Conservation (phyloP, 2,113 vertebrate species). For the Thermophis baileyi region DNA sequence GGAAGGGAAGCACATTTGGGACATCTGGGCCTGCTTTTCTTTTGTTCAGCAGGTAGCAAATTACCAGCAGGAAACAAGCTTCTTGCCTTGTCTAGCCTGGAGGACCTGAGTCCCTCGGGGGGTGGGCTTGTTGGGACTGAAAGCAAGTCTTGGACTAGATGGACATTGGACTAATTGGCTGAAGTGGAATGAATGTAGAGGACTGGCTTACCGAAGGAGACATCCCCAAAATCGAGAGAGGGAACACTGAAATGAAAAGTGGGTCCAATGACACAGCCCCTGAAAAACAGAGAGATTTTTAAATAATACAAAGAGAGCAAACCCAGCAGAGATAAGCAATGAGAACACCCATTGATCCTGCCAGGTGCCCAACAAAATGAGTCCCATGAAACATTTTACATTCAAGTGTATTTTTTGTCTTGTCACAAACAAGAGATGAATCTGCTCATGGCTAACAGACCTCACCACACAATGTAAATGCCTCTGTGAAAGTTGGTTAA, state of each 20-base stretch:
- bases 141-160: not conserved
- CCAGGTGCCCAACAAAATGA: not conserved
- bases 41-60: not conserved
- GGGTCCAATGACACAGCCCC: conserved; percentile 78
- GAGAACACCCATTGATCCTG: not conserved
- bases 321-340: not conserved
- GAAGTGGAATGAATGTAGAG: not conserved
- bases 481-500: not conserved
- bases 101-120: not conserved
- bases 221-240: conserved; percentile 77
- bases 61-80: not conserved
- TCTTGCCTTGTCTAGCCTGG: not conserved
- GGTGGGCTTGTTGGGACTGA: not conserved
- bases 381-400: not conserved
- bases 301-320: not conserved
- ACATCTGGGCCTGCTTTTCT: not conserved
- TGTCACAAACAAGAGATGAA: not conserved
- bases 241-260: conserved; percentile 79
- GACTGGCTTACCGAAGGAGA: conserved; percentile 81
- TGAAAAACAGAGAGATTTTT: conserved; percentile 49
- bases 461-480: not conserved
- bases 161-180: not conserved
- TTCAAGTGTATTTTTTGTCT: not conserved
- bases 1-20: no score
- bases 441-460: not conserved